Evolutionary conservation across 2,888 invertebrate genomes (phyloP).

Genomic region (Andrena bucephala): DNA sequence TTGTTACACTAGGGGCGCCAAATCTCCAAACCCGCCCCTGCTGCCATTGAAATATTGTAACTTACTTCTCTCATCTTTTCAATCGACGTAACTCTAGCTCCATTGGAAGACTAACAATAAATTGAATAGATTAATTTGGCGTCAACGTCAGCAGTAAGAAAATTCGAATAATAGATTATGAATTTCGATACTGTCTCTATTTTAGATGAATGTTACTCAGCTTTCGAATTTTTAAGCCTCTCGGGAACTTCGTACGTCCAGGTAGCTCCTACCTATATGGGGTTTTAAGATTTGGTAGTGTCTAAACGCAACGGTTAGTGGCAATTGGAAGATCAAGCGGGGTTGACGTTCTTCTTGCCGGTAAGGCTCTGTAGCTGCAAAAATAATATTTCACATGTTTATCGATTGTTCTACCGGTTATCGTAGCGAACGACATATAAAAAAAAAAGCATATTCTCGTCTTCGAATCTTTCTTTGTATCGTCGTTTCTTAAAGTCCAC

Average conservation of each 20-base stretch:
- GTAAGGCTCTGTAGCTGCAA: conserved; percentile 85
- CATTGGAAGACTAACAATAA: too few relatives aligned
- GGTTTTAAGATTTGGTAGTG: conserved; percentile 11
- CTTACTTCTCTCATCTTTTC: not conserved
- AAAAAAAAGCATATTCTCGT: conserved; percentile 50
- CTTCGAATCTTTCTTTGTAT: conserved; percentile 65
- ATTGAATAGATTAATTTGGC: too few relatives aligned
- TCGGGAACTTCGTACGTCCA: not conserved
- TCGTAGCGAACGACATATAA: conserved; percentile 4
- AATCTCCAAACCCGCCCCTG: too few relatives aligned
- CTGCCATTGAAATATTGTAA: not conserved
- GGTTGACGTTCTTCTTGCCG: conserved; percentile 81
- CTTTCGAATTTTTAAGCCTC: not conserved
- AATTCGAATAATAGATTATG: too few relatives aligned
- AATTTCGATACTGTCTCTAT: too few relatives aligned
- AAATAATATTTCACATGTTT: conserved; percentile 70
- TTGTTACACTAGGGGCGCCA: too few relatives aligned
- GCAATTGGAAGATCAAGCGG: conserved; percentile 80
- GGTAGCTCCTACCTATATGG: not conserved
- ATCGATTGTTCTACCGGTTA: conserved; percentile 23
- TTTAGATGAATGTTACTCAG: too few relatives aligned
- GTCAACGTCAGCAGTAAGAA: too few relatives aligned
- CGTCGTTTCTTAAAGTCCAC: conserved; percentile 79
- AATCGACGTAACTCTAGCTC: not conserved
- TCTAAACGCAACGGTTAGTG: conserved; percentile 54